These are phyloP conservation scores for Lathamus discolor DNA, from an alignment of 2,113 vertebrate genomes.

Conservation along the genomic window DNA sequence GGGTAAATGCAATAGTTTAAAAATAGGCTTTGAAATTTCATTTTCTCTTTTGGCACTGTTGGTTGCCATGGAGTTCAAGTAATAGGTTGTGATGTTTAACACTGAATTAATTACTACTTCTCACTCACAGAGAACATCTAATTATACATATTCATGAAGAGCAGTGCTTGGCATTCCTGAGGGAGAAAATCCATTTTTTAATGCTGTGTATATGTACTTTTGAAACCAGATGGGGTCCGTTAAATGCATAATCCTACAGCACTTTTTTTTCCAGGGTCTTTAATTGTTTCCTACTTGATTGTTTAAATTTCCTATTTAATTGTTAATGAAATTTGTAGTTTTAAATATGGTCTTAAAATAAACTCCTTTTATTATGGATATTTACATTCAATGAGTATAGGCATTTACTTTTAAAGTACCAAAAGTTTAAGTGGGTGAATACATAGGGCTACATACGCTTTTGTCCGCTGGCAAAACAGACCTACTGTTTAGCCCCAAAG, in stretches of 20 bases:
- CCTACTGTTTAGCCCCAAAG: neutral
- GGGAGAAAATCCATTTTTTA: constrained; percentile 30
- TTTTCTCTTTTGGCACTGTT: constrained; percentile 74
- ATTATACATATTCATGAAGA: constrained; percentile 82
- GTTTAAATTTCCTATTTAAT: neutral
- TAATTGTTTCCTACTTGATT: neutral
- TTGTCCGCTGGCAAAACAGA: neutral
- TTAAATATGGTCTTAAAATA: neutral
- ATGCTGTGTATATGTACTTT: neutral
- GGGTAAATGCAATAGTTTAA: constrained; percentile 73
- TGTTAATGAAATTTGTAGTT: neutral
- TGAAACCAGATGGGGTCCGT: neutral
- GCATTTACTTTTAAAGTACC: neutral
- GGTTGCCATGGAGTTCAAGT: constrained; percentile 85
- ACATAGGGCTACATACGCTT: accelerated
- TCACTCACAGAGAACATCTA: constrained; percentile 82
- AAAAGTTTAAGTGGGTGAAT: neutral
- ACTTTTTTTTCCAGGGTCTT: neutral
- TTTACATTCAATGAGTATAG: neutral
- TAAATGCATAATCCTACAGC: neutral
- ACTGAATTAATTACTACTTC: constrained; percentile 86
- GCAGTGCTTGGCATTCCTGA: constrained; percentile 65
- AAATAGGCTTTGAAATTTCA: constrained; percentile 77
- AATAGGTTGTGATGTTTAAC: constrained; percentile 86
- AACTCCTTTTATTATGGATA: neutral